Evolutionary conservation across 2,888 invertebrate genomes (phyloP).

Genomic region (Phalera bucephala): DNA sequence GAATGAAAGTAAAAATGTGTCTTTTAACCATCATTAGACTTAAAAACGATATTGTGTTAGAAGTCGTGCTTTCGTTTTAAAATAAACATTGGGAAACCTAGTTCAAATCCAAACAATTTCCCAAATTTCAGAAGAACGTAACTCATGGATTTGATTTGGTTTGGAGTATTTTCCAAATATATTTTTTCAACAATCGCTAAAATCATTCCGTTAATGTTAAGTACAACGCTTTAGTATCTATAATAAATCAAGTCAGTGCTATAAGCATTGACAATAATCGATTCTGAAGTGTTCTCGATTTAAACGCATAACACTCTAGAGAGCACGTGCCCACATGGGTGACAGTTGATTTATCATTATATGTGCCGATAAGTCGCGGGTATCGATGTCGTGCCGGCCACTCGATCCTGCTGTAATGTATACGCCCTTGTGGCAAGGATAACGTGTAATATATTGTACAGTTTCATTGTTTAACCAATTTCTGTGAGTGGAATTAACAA

Average conservation of each 20-base stretch:
- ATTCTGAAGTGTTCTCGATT: constrained; percentile 1
- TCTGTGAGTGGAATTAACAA: too few species aligned
- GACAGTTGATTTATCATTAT: constrained; percentile 31
- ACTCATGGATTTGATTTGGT: too few species aligned
- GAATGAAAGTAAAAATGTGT: too few species aligned
- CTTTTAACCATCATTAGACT: too few species aligned
- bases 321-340: constrained; percentile 25
- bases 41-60: too few species aligned
- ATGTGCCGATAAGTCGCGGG: constrained; percentile 13
- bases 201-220: constrained; percentile 8
- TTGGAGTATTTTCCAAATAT: too few species aligned
- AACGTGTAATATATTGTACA: constrained; percentile 5
- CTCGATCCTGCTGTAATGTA: constrained; percentile 57
- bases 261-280: background rate
- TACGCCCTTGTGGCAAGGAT: constrained; percentile 57
- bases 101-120: too few species aligned
- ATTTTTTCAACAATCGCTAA: background rate
- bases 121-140: too few species aligned
- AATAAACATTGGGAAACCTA: too few species aligned
- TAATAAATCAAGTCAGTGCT: background rate
- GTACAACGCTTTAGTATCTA: too few species aligned
- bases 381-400: constrained; percentile 41
- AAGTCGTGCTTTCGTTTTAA: too few species aligned
- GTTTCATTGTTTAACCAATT: too few species aligned
- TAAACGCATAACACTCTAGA: constrained; percentile 5